A percentile compares a stretch with the other conserved stretches of the same genome.
These are phyloP conservation scores for Chamaetylas fuelleborni DNA, from an alignment of 2,113 vertebrate genomes.

Conservation along the genomic window DNA sequence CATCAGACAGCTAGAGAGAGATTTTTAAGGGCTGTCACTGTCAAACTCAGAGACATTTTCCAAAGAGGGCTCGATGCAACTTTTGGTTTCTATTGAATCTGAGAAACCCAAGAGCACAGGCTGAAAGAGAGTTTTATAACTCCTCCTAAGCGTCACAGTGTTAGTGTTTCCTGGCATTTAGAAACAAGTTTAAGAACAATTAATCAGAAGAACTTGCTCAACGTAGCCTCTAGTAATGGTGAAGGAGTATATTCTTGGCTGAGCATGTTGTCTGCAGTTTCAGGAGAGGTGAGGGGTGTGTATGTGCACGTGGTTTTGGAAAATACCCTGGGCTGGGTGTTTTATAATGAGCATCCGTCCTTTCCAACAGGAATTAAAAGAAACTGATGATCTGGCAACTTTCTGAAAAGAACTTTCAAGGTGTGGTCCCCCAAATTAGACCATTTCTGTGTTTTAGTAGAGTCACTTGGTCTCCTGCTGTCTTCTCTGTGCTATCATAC, in stretches of 20 bases:
- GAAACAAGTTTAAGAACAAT: slow-evolving; percentile 21
- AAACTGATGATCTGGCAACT: background rate
- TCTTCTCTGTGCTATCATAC: background rate
- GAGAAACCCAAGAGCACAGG: background rate
- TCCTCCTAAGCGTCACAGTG: background rate
- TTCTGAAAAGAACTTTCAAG: background rate
- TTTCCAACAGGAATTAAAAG: background rate
- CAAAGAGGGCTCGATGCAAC: background rate
- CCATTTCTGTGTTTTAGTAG: background rate
- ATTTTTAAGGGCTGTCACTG: background rate
- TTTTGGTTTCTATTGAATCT: background rate
- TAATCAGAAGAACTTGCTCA: slow-evolving; percentile 38
- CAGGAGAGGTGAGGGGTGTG: background rate
- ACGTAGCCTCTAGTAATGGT: background rate
- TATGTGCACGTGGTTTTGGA: background rate
- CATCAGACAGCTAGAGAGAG: background rate
- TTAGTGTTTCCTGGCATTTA: slow-evolving; percentile 36
- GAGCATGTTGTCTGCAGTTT: background rate
- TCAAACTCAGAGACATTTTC: background rate
- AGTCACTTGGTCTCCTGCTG: background rate
- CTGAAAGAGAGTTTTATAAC: background rate
- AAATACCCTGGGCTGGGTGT: background rate
- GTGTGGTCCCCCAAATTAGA: background rate
- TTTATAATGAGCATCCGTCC: rapidly evolving
- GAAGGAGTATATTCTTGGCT: background rate